phyloP scores from a whole-genome alignment of 2,797 vertebrate genomes.

The Arnoldichthys spilopterus region DNA sequence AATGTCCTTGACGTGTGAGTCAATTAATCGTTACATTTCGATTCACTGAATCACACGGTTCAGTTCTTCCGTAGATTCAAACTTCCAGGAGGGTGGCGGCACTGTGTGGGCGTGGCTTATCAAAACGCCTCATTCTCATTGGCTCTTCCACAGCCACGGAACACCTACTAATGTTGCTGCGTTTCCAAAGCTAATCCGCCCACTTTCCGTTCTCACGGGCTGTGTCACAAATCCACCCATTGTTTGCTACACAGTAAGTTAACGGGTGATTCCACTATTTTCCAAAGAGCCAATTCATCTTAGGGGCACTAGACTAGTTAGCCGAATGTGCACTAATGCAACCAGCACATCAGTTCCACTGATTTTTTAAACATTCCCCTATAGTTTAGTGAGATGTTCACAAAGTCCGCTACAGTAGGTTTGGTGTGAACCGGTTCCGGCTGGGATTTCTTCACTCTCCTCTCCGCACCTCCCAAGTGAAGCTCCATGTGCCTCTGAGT shows the following conservation, averaged over 20 bases:
- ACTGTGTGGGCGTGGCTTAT: not conserved
- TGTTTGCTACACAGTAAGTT: not conserved
- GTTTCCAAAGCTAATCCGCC: not conserved
- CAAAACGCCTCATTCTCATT: not conserved
- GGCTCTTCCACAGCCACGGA: not conserved
- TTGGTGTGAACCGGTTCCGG: no score
- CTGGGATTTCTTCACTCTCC: no score
- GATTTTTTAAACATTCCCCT: no score
- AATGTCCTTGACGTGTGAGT: not conserved
- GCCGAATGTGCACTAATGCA: no score
- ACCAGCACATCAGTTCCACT: no score
- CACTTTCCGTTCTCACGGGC: not conserved
- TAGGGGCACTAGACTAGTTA: not conserved
- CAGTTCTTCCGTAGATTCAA: not conserved
- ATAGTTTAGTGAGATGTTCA: no score
- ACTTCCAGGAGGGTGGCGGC: not conserved
- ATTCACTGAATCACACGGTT: not conserved
- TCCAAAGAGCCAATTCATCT: not conserved
- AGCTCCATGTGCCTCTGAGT: no score
- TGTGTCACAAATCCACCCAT: conserved; percentile 20
- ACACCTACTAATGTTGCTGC: not conserved
- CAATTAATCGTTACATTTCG: not conserved
- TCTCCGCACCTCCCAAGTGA: no score
- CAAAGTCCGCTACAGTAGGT: no score
- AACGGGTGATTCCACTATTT: no score